Base-by-base conservation (phyloP, 2,113 vertebrate species). In the Elachura formosa region DNA sequence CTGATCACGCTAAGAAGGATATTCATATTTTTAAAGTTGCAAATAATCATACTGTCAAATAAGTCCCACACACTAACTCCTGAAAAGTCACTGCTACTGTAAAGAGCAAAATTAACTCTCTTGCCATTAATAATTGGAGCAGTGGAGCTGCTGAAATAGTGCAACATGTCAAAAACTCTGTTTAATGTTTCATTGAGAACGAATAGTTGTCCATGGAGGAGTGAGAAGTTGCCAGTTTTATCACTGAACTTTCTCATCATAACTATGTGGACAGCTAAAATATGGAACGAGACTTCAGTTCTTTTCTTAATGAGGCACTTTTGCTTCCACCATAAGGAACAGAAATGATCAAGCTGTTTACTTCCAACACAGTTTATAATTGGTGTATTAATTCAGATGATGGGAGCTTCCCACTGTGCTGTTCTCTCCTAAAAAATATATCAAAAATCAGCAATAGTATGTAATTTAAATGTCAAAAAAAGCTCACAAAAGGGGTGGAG, bases 381-480 rank as follows among this genome's bases (percentile, higher is more conserved):
- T 58, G 81, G 79, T 41, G 51, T 94, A 94, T 95, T 89, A 89
- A 84, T 97, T 90, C 76, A 75, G 59, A 78, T 67, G 83, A 93
- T 43, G 59, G 40, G 91, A 84, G 69, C 90, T 94, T 86, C 92
- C 59, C 54, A 54, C 74, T 80, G 63, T 0, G 22, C 71, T 85
- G 26, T 38, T 94, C 72, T 86, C 64, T 82, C 56, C 46, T 9
- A 4, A 41, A 51, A 77, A 46, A 87, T 45, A 61, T 24, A 54
- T 33, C 46, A 80, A 79, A 79, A 56, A 40, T 16, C 89, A 91
- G 88, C 46, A 36, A 82, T 11, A 94, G 41, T 9, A 21, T 95
- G 28, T 90, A 95, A 97, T 96, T 97, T 95, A 84, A 96, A 95
- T 87, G 91, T 87, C 95, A 96, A 76, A 95, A 97, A 97, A 94